A percentile compares a stretch with the other conserved stretches of the same genome.
phyloP scores from a whole-genome alignment of 2,797 vertebrate genomes.

The Oreonectes daqikongensis region DNA sequence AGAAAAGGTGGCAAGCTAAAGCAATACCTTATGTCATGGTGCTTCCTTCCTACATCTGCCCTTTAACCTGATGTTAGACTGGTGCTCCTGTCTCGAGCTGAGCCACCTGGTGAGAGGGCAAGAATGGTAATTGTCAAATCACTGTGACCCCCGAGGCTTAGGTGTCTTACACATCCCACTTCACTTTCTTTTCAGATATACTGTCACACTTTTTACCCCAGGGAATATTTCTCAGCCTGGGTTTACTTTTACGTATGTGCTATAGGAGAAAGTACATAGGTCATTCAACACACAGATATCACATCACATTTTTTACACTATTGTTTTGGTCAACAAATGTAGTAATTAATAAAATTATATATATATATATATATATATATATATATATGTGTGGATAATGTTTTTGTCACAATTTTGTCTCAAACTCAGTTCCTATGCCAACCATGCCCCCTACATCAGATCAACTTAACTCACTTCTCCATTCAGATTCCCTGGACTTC shows the following conservation, averaged over 20 bases:
- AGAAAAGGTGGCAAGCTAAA: slow-evolving; percentile 18
- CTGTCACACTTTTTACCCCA: background rate
- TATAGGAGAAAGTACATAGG: background rate
- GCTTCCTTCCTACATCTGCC: slow-evolving; percentile 47
- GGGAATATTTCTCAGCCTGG: background rate
- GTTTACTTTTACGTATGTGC: too few relatives aligned
- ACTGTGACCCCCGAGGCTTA: slow-evolving; percentile 32
- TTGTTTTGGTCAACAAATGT: background rate
- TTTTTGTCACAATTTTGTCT: too few relatives aligned
- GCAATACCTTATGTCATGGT: slow-evolving; percentile 20
- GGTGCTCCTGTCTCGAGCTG: slow-evolving; percentile 17
- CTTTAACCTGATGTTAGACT: slow-evolving; percentile 37
- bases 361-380: too few relatives aligned
- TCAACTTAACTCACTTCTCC: too few relatives aligned
- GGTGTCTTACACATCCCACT: slow-evolving; percentile 20
- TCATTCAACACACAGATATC: background rate
- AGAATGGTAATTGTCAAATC: slow-evolving; percentile 48
- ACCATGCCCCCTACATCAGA: too few relatives aligned
- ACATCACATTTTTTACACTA: background rate
- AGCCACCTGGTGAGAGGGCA: slow-evolving; percentile 49
- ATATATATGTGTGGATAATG: too few relatives aligned
- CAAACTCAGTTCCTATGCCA: too few relatives aligned
- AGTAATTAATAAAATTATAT: background rate
- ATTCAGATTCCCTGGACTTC: too few relatives aligned
- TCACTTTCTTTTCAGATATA: background rate